Conservation (phyloP, 1,140 invertebrate genomes). For the Drosophila fuyamai region DNA sequence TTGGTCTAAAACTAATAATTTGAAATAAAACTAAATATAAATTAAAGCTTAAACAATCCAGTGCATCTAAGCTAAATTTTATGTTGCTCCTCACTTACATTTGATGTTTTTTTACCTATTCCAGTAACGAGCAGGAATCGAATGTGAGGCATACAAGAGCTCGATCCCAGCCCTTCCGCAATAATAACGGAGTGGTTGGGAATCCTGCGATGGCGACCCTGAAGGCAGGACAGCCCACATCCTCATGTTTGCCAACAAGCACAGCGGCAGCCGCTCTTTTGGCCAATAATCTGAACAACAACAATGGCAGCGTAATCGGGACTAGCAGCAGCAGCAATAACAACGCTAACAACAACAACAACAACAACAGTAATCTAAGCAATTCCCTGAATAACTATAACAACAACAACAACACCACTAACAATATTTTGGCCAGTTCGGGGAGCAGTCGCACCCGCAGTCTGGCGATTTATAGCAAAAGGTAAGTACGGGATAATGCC, state of each 20-base stretch:
- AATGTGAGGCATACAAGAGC: conserved; percentile 74
- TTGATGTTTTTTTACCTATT: background rate
- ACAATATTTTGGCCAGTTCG: conserved; percentile 57
- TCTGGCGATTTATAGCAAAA: conserved; percentile 82
- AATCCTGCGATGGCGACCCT: conserved; percentile 13
- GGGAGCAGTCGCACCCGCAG: conserved; percentile 76
- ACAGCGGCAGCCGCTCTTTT: conserved; percentile 22
- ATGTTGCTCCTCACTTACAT: too few species aligned
- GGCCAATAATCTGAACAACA: conserved; percentile 47
- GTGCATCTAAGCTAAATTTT: too few species aligned
- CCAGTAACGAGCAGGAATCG: conserved; percentile 56
- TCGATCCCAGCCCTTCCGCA: conserved; percentile 81
- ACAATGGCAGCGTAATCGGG: conserved; percentile 9
- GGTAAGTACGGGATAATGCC: conserved; percentile 64
- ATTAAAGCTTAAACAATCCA: too few species aligned
- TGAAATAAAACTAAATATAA: too few species aligned
- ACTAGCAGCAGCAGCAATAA: conserved; percentile 14
- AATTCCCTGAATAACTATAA: conserved; percentile 70
- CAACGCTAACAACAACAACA: conserved; percentile 27
- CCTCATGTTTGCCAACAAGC: conserved; percentile 19
- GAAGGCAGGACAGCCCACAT: conserved; percentile 10
- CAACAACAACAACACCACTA: conserved; percentile 73
- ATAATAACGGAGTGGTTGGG: conserved; percentile 51
- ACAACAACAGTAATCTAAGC: conserved; percentile 62
- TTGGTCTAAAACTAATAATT: too few species aligned